Evolutionary conservation across 1,140 invertebrate species (phyloP).

Genomic region (Polypedilum vanderplanki): DNA sequence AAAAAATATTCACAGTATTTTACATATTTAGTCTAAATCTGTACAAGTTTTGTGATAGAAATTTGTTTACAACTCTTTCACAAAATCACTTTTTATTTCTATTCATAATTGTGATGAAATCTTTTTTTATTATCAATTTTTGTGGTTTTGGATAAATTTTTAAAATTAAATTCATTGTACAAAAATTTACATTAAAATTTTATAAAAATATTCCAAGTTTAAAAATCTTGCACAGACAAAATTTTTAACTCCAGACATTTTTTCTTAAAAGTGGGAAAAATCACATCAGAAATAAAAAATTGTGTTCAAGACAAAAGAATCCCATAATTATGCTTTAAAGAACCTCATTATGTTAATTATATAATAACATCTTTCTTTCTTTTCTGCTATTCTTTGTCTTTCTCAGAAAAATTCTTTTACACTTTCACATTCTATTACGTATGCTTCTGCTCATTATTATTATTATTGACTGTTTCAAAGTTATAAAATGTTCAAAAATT

Average conservation of each 20-base stretch:
- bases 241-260: not conserved
- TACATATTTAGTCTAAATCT: too few species aligned
- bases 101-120: too few species aligned
- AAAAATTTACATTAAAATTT: too few species aligned
- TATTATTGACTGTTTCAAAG: not conserved
- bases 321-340: slow-evolving; percentile 13
- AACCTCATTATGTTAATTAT: slow-evolving; percentile 14
- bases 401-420: not conserved
- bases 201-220: too few species aligned
- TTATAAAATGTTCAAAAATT: not conserved
- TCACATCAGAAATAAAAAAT: not conserved
- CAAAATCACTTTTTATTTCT: too few species aligned
- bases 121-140: too few species aligned
- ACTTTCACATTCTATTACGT: slow-evolving; percentile 12
- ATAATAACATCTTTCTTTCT: slow-evolving; percentile 2
- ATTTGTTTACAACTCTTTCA: too few species aligned
- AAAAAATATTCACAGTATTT: too few species aligned
- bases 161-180: too few species aligned
- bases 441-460: slow-evolving; percentile 1
- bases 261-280: not conserved
- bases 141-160: too few species aligned
- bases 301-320: not conserved
- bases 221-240: too few species aligned
- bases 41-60: too few species aligned
- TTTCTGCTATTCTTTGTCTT: not conserved